phyloP scores from a whole-genome alignment of 2,797 vertebrate genomes.

The Rachycentron canadum region DNA sequence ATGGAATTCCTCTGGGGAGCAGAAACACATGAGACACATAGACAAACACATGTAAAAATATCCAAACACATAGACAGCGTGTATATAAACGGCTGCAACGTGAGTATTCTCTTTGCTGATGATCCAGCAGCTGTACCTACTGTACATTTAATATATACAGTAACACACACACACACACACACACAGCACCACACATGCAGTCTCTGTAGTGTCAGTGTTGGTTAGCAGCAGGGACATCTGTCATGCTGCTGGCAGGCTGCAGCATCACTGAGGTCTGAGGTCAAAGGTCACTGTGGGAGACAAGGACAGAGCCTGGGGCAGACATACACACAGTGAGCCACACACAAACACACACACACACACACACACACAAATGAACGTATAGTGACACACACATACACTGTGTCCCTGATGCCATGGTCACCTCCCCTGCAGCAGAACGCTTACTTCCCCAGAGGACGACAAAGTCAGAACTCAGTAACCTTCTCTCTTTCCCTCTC shows the following conservation, averaged over 20 bases:
- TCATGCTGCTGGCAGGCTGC: conserved; percentile 72
- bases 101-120: neutral
- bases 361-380: neutral
- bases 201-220: conserved; percentile 36
- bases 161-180: conserved; percentile 33
- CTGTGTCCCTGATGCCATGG: conserved; percentile 45
- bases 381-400: conserved; percentile 8
- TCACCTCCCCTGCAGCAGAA: conserved; percentile 75
- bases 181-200: conserved; percentile 12
- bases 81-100: neutral
- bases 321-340: conserved; percentile 1
- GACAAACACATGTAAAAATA: neutral
- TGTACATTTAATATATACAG: neutral
- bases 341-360: conserved; percentile 6
- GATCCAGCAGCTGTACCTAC: neutral
- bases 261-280: conserved; percentile 63
- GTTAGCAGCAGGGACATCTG: conserved; percentile 65
- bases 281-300: conserved; percentile 53
- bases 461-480: conserved; percentile 67
- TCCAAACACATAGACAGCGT: too few relatives aligned
- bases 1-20: too few relatives aligned
- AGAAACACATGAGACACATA: neutral
- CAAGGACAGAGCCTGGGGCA: conserved; percentile 65
- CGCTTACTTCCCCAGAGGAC: conserved; percentile 62
- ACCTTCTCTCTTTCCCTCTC: conserved; percentile 40